These are phyloP conservation scores for Diploptera punctata DNA, from an alignment of 2,888 invertebrate species.

Conservation along the genomic window DNA sequence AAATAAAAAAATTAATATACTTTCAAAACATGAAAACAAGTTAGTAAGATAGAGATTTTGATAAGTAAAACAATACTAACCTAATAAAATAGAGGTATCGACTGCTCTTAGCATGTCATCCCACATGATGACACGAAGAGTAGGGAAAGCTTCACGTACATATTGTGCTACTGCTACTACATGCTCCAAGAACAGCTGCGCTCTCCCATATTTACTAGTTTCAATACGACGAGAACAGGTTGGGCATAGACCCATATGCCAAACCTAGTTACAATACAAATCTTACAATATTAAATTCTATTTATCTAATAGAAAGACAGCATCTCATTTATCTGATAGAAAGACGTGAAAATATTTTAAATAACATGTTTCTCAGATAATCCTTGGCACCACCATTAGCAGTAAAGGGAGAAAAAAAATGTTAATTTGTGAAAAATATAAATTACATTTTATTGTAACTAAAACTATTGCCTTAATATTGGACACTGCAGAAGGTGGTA, in stretches of 20 bases:
- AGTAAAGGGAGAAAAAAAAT: too few relatives aligned
- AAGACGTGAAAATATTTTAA: too few relatives aligned
- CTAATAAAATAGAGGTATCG: slow-evolving; percentile 61
- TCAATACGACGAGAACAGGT: slow-evolving; percentile 59
- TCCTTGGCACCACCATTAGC: too few relatives aligned
- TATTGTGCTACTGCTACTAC: slow-evolving; percentile 66
- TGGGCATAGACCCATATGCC: slow-evolving; percentile 70
- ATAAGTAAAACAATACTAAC: slow-evolving; percentile 51
- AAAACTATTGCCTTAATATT: too few relatives aligned
- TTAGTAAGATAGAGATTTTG: slow-evolving; percentile 39
- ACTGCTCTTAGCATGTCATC: slow-evolving; percentile 83
- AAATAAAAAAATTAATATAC: slow-evolving; percentile 39
- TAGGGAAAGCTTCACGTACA: slow-evolving; percentile 66
- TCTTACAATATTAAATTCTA: too few relatives aligned
- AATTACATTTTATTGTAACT: too few relatives aligned
- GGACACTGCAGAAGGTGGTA: too few relatives aligned
- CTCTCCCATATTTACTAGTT: slow-evolving; percentile 59
- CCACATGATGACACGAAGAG: slow-evolving; percentile 77
- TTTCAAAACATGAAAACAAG: slow-evolving; percentile 13
- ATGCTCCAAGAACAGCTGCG: slow-evolving; percentile 71
- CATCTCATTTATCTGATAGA: too few relatives aligned
- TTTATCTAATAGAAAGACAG: too few relatives aligned
- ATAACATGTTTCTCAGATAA: too few relatives aligned
- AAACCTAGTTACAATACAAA: too few relatives aligned
- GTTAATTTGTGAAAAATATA: too few relatives aligned